These are phyloP conservation scores for Caretta caretta DNA, from an alignment of 2,113 vertebrate genomes.

Conservation along the genomic window DNA sequence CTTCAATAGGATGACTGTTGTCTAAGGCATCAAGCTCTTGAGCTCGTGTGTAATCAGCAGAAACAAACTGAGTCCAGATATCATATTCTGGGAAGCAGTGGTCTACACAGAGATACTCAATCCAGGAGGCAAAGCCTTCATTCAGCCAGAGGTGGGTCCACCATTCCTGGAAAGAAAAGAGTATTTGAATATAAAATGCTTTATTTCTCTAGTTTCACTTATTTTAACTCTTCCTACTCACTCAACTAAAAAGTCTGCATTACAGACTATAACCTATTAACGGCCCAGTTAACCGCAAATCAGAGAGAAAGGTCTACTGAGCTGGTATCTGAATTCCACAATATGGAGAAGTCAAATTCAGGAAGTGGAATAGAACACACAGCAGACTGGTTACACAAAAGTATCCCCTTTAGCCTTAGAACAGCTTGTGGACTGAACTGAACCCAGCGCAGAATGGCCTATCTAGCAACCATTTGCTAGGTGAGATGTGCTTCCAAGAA, in stretches of 20 bases:
- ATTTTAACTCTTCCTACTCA: background rate
- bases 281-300: rapidly evolving
- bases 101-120: constrained; percentile 98
- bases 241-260: rapidly evolving
- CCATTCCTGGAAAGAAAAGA: constrained; percentile 88
- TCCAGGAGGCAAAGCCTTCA: constrained; percentile 99
- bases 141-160: constrained; percentile 99
- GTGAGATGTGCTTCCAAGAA: background rate
- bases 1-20: constrained; percentile 99
- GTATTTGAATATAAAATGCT: background rate
- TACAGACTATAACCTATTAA: background rate
- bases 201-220: background rate
- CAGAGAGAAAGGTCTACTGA: rapidly evolving
- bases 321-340: background rate
- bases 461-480: background rate
- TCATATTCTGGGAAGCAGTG: constrained; percentile 99
- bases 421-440: background rate
- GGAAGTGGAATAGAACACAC: background rate
- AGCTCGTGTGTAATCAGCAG: constrained; percentile 96
- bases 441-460: background rate
- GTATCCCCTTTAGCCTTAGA: background rate
- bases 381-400: background rate
- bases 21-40: constrained; percentile 98
- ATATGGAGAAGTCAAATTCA: background rate
- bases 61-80: constrained; percentile 99